Conservation (phyloP, 2,113 vertebrate genomes). For the Sceloporus undulatus region DNA sequence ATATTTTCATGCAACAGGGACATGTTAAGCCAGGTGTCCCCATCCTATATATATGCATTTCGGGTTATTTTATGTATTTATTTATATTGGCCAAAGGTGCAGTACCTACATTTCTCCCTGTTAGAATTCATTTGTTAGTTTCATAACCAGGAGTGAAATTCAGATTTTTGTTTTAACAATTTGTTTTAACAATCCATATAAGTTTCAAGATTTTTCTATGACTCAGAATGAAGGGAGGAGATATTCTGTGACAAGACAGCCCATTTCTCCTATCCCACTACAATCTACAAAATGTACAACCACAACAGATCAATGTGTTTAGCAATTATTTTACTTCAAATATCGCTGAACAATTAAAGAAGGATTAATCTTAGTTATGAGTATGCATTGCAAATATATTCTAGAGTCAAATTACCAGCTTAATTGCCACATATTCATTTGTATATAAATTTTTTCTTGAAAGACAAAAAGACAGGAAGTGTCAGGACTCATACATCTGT, state of each 20-base stretch:
- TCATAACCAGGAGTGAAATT: not conserved
- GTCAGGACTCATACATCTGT: slow-evolving; percentile 56
- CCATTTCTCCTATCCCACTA: not conserved
- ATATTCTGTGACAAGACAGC: not conserved
- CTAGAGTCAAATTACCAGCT: slow-evolving; percentile 82
- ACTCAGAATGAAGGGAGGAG: not conserved
- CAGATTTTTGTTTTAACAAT: not conserved
- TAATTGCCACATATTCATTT: slow-evolving; percentile 88
- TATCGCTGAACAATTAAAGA: not conserved
- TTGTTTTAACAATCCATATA: not conserved
- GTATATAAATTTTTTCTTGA: slow-evolving; percentile 87
- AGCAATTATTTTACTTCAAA: not conserved
- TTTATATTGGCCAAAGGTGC: no score
- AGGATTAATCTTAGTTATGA: not conserved
- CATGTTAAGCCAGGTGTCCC: no score
- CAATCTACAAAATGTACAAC: not conserved
- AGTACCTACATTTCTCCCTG: no score
- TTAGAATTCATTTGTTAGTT: no score
- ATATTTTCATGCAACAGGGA: not conserved
- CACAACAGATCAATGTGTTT: not conserved
- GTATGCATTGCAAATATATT: slow-evolving; percentile 26
- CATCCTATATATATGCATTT: no score
- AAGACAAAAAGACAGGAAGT: slow-evolving; percentile 69
- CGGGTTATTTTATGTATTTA: no score
- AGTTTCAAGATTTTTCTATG: not conserved